phyloP scores from a whole-genome alignment of 1,140 invertebrate species.

The Pseudomyrmex flavicornis region DNA sequence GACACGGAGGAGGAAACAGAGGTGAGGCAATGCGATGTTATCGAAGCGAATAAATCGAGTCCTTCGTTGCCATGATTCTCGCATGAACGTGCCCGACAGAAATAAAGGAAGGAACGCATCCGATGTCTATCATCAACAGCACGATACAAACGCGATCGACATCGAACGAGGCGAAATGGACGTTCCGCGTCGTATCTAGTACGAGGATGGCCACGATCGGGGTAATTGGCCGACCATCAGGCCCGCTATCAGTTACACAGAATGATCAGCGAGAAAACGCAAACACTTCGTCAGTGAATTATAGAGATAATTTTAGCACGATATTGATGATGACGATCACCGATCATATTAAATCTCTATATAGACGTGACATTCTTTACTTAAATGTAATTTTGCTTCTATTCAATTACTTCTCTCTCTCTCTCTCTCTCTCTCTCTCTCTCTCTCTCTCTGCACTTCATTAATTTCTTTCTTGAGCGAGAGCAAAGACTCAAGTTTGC shows the following conservation, averaged over 20 bases:
- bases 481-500: too few relatives aligned
- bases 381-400: too few relatives aligned
- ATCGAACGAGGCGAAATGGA: conserved; percentile 15
- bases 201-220: not conserved
- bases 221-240: conserved; percentile 26
- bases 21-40: not conserved
- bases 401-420: too few relatives aligned
- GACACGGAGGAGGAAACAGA: not conserved
- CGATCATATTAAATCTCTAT: too few relatives aligned
- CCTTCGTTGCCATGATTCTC: conserved; percentile 22
- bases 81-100: conserved; percentile 47
- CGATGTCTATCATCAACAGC: conserved; percentile 37
- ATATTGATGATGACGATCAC: not conserved
- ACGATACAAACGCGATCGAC: conserved; percentile 34
- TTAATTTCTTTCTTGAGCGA: too few relatives aligned
- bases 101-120: conserved; percentile 49
- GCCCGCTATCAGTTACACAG: not conserved
- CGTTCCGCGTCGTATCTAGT: conserved; percentile 38
- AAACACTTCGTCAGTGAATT: not conserved
- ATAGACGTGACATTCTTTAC: too few relatives aligned
- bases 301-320: not conserved
- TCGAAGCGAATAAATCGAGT: conserved; percentile 42
- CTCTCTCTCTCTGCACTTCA: too few relatives aligned
- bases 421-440: too few relatives aligned
- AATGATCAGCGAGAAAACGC: not conserved